These are phyloP conservation scores for Actinostola sp. DNA, from an alignment of 92 coral and sea anemone genomes.

Conservation along the genomic window DNA sequence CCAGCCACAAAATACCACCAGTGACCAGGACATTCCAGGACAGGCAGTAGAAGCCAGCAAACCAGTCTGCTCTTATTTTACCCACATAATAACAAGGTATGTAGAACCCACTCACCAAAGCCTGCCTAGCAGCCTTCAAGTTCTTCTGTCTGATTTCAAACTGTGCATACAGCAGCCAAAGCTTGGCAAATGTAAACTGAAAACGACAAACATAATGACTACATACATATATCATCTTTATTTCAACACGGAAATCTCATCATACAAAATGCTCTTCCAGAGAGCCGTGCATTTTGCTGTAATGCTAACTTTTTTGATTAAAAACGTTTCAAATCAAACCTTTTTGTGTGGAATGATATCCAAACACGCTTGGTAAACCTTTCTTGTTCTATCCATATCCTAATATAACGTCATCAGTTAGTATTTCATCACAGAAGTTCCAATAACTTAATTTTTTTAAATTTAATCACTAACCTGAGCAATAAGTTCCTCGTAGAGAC, in stretches of 20 bases:
- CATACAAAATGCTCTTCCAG: too few relatives aligned
- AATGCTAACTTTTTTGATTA: neutral
- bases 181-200: constrained; percentile 96
- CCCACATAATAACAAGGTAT: too few relatives aligned
- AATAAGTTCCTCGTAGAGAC: constrained; percentile 87
- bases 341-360: constrained; percentile 94
- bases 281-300: too few relatives aligned
- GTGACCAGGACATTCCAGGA: too few relatives aligned
- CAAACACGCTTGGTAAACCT: constrained; percentile 93
- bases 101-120: constrained; percentile 96
- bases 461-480: constrained; percentile 67
- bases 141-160: constrained; percentile 95
- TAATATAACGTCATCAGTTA: neutral
- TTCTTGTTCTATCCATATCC: constrained; percentile 63
- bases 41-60: too few relatives aligned
- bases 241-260: too few relatives aligned
- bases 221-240: neutral
- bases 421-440: neutral
- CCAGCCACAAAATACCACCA: too few relatives aligned
- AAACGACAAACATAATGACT: constrained; percentile 1
- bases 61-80: too few relatives aligned
- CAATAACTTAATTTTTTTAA: too few relatives aligned
- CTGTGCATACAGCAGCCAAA: constrained; percentile 96
- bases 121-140: constrained; percentile 86
- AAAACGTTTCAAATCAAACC: constrained; percentile 41